These are phyloP conservation scores for Akabosia matsudoensis DNA, from an alignment of 1,140 invertebrate species.

Conservation along the genomic window DNA sequence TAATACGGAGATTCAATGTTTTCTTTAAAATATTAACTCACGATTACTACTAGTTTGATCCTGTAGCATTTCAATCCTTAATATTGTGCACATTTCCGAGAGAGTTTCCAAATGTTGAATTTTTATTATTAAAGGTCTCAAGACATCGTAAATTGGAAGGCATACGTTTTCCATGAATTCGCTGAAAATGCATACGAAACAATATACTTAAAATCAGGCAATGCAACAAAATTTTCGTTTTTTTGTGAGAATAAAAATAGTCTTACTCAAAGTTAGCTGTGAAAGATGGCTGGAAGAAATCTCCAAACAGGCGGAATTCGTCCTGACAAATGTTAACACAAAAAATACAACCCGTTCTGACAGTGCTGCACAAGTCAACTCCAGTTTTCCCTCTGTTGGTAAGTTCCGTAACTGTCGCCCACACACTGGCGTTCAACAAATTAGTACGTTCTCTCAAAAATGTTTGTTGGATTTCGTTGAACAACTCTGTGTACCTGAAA, in stretches of 20 bases:
- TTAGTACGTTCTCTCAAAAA: slow-evolving; percentile 74
- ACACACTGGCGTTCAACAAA: slow-evolving; percentile 71
- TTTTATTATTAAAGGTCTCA: slow-evolving; percentile 93
- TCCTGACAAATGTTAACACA: slow-evolving; percentile 88
- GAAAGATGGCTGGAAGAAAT: slow-evolving; percentile 73
- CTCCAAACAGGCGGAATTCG: slow-evolving; percentile 81
- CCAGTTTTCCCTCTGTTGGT: slow-evolving; percentile 56
- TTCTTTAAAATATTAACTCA: slow-evolving; percentile 51
- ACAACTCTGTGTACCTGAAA: slow-evolving; percentile 69
- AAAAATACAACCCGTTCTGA: slow-evolving; percentile 82
- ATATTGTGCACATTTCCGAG: slow-evolving; percentile 91
- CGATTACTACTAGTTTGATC: slow-evolving; percentile 85
- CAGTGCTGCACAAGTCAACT: slow-evolving; percentile 81
- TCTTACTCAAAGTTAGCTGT: slow-evolving; percentile 45
- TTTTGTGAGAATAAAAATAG: neutral
- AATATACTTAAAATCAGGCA: neutral
- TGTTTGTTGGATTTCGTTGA: slow-evolving; percentile 78
- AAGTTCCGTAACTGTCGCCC: slow-evolving; percentile 69
- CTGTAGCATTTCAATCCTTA: slow-evolving; percentile 89
- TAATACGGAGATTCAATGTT: too few species aligned
- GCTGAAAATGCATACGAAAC: slow-evolving; percentile 38
- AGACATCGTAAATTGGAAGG: slow-evolving; percentile 82
- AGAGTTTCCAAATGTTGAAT: slow-evolving; percentile 96
- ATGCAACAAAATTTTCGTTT: neutral
- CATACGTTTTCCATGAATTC: slow-evolving; percentile 78